Evolutionary conservation across 1,140 invertebrate genomes (phyloP).

Genomic region (Aethina tumida): DNA sequence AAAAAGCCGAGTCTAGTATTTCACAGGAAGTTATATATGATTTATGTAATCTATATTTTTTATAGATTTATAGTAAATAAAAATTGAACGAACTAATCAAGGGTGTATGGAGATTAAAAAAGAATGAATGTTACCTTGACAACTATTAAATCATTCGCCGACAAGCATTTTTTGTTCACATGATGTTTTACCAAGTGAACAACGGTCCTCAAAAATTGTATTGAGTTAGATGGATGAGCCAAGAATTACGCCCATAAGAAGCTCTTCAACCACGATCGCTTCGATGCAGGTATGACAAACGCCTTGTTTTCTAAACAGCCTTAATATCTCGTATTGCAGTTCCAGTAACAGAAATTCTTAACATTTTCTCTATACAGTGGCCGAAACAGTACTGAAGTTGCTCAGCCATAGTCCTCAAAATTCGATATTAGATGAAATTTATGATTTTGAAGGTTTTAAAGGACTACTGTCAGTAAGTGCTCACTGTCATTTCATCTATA

Average conservation of each 20-base stretch:
- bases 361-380: slow-evolving; percentile 57
- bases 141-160: too few relatives aligned
- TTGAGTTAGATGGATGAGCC: slow-evolving; percentile 57
- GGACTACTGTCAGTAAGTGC: too few relatives aligned
- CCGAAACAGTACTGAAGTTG: slow-evolving; percentile 58
- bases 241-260: slow-evolving; percentile 51
- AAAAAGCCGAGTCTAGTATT: too few relatives aligned
- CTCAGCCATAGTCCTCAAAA: slow-evolving; percentile 63
- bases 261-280: slow-evolving; percentile 60
- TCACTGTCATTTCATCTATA: too few relatives aligned
- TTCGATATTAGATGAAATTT: slow-evolving; percentile 53
- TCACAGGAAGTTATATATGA: too few relatives aligned
- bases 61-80: too few relatives aligned
- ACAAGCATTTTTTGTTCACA: too few relatives aligned
- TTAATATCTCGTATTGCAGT: slow-evolving; percentile 36
- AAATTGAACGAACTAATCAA: too few relatives aligned
- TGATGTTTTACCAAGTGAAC: too few relatives aligned
- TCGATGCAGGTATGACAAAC: slow-evolving; percentile 51
- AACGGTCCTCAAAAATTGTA: slow-evolving; percentile 38
- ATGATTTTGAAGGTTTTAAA: slow-evolving; percentile 69
- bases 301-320: neutral
- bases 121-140: too few relatives aligned
- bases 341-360: slow-evolving; percentile 63
- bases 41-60: too few relatives aligned
- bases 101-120: too few relatives aligned